phyloP scores from a whole-genome alignment of 2,113 vertebrate genomes.

The Neodon shergylaensis region DNA sequence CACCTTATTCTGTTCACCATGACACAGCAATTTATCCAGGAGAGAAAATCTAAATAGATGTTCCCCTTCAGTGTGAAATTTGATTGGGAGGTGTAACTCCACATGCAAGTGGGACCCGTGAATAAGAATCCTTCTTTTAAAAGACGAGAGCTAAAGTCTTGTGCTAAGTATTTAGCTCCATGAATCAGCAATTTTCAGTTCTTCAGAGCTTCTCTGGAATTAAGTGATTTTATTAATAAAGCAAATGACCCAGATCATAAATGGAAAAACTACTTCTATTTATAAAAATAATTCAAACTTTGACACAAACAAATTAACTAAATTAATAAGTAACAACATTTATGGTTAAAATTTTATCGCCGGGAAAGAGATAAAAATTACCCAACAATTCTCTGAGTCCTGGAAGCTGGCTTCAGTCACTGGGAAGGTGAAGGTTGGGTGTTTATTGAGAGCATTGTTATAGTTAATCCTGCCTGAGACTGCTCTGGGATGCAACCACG shows the following conservation, averaged over 20 bases:
- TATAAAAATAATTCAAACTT: constrained; percentile 13
- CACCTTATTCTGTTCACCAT: constrained; percentile 1
- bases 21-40: constrained; percentile 33
- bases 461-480: neutral
- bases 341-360: neutral
- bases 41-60: neutral
- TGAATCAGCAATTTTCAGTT: constrained; percentile 22
- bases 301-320: constrained; percentile 5
- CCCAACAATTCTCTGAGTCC: neutral
- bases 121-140: constrained; percentile 31
- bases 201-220: neutral
- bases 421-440: neutral
- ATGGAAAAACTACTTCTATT: neutral
- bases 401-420: neutral
- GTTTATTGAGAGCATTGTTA: neutral
- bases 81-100: constrained; percentile 24
- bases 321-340: constrained; percentile 40
- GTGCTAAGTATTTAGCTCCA: constrained; percentile 35
- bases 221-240: constrained; percentile 42
- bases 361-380: neutral
- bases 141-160: constrained; percentile 29
- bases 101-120: neutral
- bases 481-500: neutral
- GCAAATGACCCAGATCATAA: constrained; percentile 10
- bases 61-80: constrained; percentile 45